Percentiles rank a stretch among this genome's conserved stretches.
Conservation (phyloP, 2,113 vertebrate genomes). For the Damaliscus lunatus region DNA sequence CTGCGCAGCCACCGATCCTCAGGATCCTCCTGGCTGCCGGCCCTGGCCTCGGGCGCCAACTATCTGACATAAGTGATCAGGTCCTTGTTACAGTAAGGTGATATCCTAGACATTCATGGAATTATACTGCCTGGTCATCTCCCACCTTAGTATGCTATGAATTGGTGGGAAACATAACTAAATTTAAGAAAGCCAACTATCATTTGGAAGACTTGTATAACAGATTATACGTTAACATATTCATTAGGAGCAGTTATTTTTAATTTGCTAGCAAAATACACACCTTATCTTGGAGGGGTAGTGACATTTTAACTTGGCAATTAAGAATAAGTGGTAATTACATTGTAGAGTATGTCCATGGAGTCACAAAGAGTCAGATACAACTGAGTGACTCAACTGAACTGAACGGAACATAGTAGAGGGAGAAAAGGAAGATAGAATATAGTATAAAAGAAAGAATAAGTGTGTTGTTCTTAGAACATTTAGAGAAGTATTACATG, state of each 20-base stretch:
- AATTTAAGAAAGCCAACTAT: not conserved
- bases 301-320: not conserved
- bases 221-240: not conserved
- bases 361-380: not conserved
- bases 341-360: not conserved
- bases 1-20: too few relatives aligned
- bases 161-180: not conserved
- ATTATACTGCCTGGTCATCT: not conserved
- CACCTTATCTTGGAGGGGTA: not conserved
- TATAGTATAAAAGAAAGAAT: not conserved
- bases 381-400: not conserved
- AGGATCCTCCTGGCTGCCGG: too few relatives aligned
- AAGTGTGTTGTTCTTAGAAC: not conserved
- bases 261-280: not conserved
- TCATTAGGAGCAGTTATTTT: not conserved
- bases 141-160: not conserved
- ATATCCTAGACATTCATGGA: not conserved
- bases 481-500: not conserved
- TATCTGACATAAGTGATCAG: not conserved
- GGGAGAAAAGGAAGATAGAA: not conserved
- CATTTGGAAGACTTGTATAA: not conserved
- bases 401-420: not conserved
- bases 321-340: not conserved
- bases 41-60: not conserved
- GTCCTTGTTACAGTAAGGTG: not conserved